Base-by-base conservation (phyloP, 92 coral and sea anemone genomes). In the Umimayanthus chanpuru region DNA sequence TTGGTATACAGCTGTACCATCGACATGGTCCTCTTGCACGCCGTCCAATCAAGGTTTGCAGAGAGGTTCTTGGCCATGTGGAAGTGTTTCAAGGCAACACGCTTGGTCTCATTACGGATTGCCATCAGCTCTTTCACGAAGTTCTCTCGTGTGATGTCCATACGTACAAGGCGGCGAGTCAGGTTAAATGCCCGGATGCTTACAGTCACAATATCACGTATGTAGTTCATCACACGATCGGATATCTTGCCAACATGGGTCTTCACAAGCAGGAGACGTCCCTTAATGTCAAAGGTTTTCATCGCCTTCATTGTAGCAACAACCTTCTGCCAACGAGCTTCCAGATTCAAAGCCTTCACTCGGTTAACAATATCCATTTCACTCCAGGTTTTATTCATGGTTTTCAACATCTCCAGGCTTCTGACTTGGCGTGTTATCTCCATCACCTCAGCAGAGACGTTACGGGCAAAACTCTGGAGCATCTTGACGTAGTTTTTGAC, bases 81-180 rank as follows among this genome's bases (percentile, higher is more conserved):
- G 86, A 91, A 91, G 76, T 90, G 92, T 44, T 92, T 90, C 73
- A 76, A 66, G 36, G 90, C 90, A 84, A 93, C 81, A 28, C 88
- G 78, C 80, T 88, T 92, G 55, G 91, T 87, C 41, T 85, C 89
- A 20, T 92, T 91, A 55, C 67, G 72, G 84, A 95, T 79, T 40
- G 93, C 83, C 75, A 92, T 43, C 36, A 95, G 92, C 79, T 95
- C 96, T 44, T 92, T 81, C 65, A 93, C 81, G 23, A 95, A 90
- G 36, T 81, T 90, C 16, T 95, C 96, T 66, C 92, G 92, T 44
- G 90, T 88, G 84, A 90, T 78, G 9, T 93, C 88, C 94, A 92
- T 95, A n/a, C 90, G 92, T 43, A 88, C 76, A 8, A 95, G 91
- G 38, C 92, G 83, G 85, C 89, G 88, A 16, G 91, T 89, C 6